These are phyloP conservation scores for Gibbula magus DNA, from an alignment of 2,888 invertebrate species.

Conservation along the genomic window DNA sequence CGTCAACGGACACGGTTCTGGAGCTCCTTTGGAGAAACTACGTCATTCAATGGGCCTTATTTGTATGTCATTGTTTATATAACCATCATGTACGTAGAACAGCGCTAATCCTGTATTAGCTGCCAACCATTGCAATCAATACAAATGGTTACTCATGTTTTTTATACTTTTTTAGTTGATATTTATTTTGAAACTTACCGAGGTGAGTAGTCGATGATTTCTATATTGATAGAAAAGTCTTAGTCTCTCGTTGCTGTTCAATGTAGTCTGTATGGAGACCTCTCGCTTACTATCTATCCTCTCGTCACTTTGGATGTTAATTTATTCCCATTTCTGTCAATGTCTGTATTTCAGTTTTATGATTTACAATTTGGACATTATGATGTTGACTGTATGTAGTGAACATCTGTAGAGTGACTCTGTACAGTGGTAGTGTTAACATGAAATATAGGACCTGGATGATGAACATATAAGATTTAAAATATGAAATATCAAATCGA, in stretches of 20 bases:
- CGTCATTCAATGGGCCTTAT: slow-evolving; percentile 23
- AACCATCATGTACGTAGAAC: slow-evolving; percentile 10
- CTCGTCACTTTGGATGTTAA: background rate
- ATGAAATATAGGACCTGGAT: too few species aligned
- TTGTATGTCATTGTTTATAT: slow-evolving; percentile 23
- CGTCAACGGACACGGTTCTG: too few species aligned
- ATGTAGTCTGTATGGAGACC: background rate
- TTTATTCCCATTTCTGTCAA: background rate
- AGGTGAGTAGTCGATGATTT: slow-evolving; percentile 5
- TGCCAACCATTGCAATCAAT: background rate
- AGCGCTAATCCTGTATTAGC: background rate
- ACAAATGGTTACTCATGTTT: background rate
- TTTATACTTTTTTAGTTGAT: slow-evolving; percentile 23
- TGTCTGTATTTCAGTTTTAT: background rate
- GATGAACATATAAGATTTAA: too few species aligned
- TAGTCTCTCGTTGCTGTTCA: background rate
- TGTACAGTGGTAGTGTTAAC: too few species aligned
- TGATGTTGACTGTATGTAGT: too few species aligned
- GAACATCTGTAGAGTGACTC: too few species aligned
- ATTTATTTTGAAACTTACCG: slow-evolving; percentile 14
- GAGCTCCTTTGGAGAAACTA: background rate
- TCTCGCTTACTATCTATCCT: background rate
- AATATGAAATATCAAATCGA: too few species aligned
- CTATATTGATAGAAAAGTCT: background rate
- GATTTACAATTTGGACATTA: background rate